phyloP scores from a whole-genome alignment of 2,888 invertebrate genomes.

The Mechanitis mazaeus region DNA sequence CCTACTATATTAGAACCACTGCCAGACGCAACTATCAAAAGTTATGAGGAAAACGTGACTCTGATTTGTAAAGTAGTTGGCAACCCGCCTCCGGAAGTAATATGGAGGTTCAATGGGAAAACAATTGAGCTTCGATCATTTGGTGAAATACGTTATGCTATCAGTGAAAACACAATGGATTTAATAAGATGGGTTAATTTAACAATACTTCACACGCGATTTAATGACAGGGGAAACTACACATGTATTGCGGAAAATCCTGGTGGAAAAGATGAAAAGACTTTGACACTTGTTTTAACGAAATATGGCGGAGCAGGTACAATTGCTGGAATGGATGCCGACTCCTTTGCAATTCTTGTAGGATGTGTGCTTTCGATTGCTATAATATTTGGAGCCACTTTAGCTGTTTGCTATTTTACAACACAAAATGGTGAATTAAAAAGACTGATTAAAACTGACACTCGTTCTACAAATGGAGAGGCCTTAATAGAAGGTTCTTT shows the following conservation, averaged over 20 bases:
- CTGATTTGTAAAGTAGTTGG: slow-evolving; percentile 86
- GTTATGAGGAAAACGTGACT: slow-evolving; percentile 82
- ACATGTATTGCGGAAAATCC: slow-evolving; percentile 88
- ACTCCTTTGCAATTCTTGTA: slow-evolving; percentile 73
- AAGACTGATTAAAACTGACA: slow-evolving; percentile 79
- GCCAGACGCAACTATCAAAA: slow-evolving; percentile 77
- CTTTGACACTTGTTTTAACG: slow-evolving; percentile 79
- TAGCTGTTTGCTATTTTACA: slow-evolving; percentile 75
- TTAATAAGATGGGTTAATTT: slow-evolving; percentile 80
- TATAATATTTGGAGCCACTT: slow-evolving; percentile 65
- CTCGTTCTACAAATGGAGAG: slow-evolving; percentile 79
- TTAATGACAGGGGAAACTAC: slow-evolving; percentile 83
- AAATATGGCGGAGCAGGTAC: slow-evolving; percentile 64
- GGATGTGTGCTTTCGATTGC: slow-evolving; percentile 66
- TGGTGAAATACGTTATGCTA: slow-evolving; percentile 69
- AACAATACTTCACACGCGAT: slow-evolving; percentile 79
- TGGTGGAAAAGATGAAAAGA: slow-evolving; percentile 86
- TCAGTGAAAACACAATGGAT: slow-evolving; percentile 66
- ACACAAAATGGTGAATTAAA: slow-evolving; percentile 69
- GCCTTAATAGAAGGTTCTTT: slow-evolving; percentile 83
- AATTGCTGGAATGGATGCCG: slow-evolving; percentile 68
- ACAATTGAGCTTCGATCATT: slow-evolving; percentile 73
- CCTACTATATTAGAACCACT: slow-evolving; percentile 84
- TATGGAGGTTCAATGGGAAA: slow-evolving; percentile 83
- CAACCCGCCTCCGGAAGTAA: slow-evolving; percentile 85